Conservation (phyloP, 1,140 invertebrate species). For the Cydia pomonella region DNA sequence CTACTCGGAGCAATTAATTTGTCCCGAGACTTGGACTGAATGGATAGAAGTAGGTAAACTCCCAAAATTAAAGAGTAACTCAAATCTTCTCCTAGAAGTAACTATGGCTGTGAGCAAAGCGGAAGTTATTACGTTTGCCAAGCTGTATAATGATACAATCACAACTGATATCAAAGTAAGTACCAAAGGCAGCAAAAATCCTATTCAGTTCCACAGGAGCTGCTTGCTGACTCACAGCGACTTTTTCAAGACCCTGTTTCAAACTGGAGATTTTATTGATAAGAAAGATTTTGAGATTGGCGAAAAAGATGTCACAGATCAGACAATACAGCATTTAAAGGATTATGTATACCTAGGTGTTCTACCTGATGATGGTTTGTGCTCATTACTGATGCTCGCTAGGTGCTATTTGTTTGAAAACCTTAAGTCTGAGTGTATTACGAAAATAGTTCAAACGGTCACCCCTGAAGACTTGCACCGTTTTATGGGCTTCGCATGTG, state of each 20-base stretch:
- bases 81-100: background rate
- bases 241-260: background rate
- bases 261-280: background rate
- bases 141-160: background rate
- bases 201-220: background rate
- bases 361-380: background rate
- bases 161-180: background rate
- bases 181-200: conserved; percentile 21
- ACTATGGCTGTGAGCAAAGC: background rate
- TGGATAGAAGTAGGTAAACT: background rate
- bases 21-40: background rate
- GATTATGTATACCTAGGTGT: conserved; percentile 3
- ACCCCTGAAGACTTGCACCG: background rate
- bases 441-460: background rate
- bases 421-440: background rate
- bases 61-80: background rate
- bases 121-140: background rate
- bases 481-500: background rate
- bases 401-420: conserved; percentile 15
- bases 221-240: background rate
- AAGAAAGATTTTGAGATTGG: background rate
- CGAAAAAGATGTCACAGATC: background rate
- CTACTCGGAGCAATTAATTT: background rate
- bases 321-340: conserved; percentile 16
- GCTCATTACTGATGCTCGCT: background rate